Base-by-base conservation (phyloP, 2,113 vertebrate species). In the Pica pica region DNA sequence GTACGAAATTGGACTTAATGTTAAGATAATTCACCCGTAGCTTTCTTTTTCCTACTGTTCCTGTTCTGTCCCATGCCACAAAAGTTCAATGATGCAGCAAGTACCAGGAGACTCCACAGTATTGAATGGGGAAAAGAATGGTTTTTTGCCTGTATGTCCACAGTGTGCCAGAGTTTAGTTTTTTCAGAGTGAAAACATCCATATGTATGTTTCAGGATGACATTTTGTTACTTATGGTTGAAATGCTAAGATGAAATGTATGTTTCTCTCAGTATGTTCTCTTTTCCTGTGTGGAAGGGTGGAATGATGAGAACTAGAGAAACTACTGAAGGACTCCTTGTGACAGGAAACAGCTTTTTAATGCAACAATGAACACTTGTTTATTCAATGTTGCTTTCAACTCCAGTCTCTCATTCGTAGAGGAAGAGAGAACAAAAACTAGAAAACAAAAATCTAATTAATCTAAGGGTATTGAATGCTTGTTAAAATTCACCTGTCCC, bases 401-500 rank as follows among this genome's bases (percentile, higher is more conserved):
- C 35, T 80, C 19, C 56, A 42, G 64, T 73, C 86, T 97, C 89
- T 83, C 86, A 95, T 97, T 98, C 96, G 96, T 63, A 92, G 70
- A 93, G 67, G 35, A 80, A 88, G 85, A 94, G 85, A 84, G 65
- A 93, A 70, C 22, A 63, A 44, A 88, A 83, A 59, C 49, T 89
- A 60, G 41, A 92, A 97, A 98, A 95, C 91, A 97, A 97, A 97
- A 96, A 97, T 97, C 95, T 98, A 98, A 98, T 98, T 98, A 98
- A 97, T 97, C 93, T 97, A 96, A 97, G 94, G 53, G 33, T 97
- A 97, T 97, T 97, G 97, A 93, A 94, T 97, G 97, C 94, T 97
- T 97, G 97, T 98, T 98, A 98, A 98, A 98, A 97, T 95, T 98
- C 97, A 98, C 97, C 97, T 98, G 97, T 96, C 96, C 86, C 46